Evolutionary conservation across 1,140 invertebrate genomes (phyloP).

Genomic region (Chelonus insularis): DNA sequence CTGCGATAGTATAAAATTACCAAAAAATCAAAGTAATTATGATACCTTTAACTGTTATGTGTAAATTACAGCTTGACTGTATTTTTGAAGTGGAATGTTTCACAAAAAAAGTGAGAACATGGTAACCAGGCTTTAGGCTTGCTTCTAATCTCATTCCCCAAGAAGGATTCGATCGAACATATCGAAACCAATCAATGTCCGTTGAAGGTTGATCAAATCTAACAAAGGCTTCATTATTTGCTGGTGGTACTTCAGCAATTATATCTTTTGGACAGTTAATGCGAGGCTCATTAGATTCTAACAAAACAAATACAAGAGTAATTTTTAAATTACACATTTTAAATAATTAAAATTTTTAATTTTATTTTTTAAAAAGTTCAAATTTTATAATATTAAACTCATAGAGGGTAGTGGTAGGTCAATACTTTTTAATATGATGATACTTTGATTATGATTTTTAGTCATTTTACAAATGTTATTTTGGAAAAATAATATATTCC

Average conservation of each 20-base stretch:
- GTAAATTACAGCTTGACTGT: slow-evolving; percentile 53
- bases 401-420: too few species aligned
- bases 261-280: slow-evolving; percentile 56
- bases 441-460: too few species aligned
- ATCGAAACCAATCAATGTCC: slow-evolving; percentile 59
- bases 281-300: slow-evolving; percentile 55
- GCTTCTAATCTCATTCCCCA: slow-evolving; percentile 57
- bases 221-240: slow-evolving; percentile 53
- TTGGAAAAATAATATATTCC: too few species aligned
- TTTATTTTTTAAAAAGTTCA: too few species aligned
- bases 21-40: too few species aligned
- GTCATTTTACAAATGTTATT: too few species aligned
- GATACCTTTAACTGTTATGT: slow-evolving; percentile 38
- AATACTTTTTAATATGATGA: too few species aligned
- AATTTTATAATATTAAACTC: too few species aligned
- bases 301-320: too few species aligned
- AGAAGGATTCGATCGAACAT: slow-evolving; percentile 55
- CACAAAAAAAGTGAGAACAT: slow-evolving; percentile 56
- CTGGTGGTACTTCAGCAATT: slow-evolving; percentile 49
- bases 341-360: too few species aligned
- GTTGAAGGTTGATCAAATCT: slow-evolving; percentile 57
- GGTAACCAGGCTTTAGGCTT: slow-evolving; percentile 50
- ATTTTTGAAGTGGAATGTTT: slow-evolving; percentile 56
- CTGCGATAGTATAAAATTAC: too few species aligned
- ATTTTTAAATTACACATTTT: too few species aligned